Percentiles rank a stretch among this genome's conserved stretches.
Evolutionary conservation across 2,113 vertebrate species (phyloP).

Genomic region (Argyrosomus japonicus): DNA sequence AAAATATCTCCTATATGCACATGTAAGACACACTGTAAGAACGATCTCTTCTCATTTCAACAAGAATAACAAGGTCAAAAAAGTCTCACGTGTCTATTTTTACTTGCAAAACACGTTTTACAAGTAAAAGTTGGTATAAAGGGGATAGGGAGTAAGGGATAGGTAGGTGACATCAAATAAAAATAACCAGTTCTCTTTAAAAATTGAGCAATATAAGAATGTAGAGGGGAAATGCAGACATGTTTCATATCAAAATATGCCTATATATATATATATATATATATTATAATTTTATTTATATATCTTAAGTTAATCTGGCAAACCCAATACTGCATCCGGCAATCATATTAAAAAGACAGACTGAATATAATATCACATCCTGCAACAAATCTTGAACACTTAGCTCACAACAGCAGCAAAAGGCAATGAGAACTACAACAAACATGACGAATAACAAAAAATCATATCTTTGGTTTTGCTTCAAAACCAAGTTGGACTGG

Average conservation of each 20-base stretch:
- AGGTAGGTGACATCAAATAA: not conserved
- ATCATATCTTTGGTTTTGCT: conserved; percentile 77
- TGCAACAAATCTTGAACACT: not conserved
- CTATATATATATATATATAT: conserved; percentile 8
- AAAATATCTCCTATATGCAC: not conserved
- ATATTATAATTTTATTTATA: conserved; percentile 26
- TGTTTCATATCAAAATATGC: conserved; percentile 40
- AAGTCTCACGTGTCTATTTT: not conserved
- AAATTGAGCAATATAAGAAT: not conserved
- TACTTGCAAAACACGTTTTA: not conserved
- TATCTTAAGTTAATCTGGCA: conserved; percentile 9
- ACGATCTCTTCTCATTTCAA: not conserved
- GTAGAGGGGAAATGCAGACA: conserved; percentile 15
- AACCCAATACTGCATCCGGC: conserved; percentile 12
- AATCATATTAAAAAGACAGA: conserved; percentile 5
- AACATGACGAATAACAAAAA: conserved; percentile 24
- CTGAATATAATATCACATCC: not conserved
- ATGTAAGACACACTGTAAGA: not conserved
- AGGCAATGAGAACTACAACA: conserved; percentile 35
- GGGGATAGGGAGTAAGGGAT: not conserved
- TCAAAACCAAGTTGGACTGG: conserved; percentile 50
- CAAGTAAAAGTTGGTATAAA: not conserved
- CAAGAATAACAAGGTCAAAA: not conserved
- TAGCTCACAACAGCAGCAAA: conserved; percentile 31
- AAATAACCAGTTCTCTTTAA: not conserved